Evolutionary conservation across 2,113 vertebrate genomes (phyloP).

Genomic region (Gyps fulvus): DNA sequence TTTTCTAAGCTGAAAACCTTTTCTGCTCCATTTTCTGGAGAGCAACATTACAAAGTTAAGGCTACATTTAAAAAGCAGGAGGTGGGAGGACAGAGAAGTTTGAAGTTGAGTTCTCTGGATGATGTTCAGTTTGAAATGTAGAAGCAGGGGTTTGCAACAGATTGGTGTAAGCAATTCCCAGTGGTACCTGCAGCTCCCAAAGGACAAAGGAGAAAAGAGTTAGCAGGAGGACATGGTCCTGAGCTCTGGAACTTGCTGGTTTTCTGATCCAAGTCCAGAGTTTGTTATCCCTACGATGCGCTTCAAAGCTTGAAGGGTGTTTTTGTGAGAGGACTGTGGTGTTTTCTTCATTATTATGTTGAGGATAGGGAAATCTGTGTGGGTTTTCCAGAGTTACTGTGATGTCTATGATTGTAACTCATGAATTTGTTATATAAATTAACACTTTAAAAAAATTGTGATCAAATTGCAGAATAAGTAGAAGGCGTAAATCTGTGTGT

Average conservation of each 20-base stretch:
- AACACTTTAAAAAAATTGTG: background rate
- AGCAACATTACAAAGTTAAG: background rate
- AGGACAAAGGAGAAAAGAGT: background rate
- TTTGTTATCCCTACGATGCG: rapidly evolving
- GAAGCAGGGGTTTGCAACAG: background rate
- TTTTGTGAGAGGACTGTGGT: background rate
- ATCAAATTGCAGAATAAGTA: background rate
- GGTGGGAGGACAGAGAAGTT: background rate
- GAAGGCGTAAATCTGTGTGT: background rate
- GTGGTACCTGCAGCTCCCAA: background rate
- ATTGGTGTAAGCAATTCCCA: background rate
- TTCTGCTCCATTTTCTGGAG: background rate
- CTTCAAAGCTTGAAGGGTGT: background rate
- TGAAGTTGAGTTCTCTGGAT: background rate
- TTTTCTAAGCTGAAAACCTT: background rate
- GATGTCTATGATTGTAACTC: background rate
- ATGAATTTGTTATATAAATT: background rate
- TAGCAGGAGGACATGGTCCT: background rate
- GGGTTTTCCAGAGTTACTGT: background rate
- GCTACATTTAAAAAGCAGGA: background rate
- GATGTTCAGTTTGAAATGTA: background rate
- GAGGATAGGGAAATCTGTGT: background rate
- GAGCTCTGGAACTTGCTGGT: background rate
- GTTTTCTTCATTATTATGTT: background rate
- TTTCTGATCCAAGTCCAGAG: background rate